Evolutionary conservation across 1,140 invertebrate genomes (phyloP).

Genomic region (Dendrolimus punctatus): DNA sequence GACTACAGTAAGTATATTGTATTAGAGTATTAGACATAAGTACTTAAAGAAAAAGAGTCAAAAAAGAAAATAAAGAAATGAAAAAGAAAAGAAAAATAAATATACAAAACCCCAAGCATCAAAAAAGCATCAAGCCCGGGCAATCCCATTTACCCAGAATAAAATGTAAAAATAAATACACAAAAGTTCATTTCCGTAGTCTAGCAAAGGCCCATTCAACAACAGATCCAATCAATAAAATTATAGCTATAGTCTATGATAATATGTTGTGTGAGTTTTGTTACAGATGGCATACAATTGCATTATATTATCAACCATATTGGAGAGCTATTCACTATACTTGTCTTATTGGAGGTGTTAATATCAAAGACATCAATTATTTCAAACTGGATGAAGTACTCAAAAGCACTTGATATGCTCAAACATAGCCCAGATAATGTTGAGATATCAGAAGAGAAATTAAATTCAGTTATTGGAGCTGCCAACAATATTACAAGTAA

Average conservation of each 20-base stretch:
- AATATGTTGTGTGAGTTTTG: constrained; percentile 2
- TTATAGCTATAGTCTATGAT: constrained; percentile 16
- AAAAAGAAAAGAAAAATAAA: no score
- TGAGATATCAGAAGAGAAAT: constrained; percentile 34
- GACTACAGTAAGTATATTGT: no score
- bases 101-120: no score
- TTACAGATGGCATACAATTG: constrained; percentile 59
- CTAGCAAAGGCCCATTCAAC: no score
- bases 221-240: no score
- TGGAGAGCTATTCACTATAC: constrained; percentile 56
- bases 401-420: constrained; percentile 33
- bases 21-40: no score
- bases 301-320: constrained; percentile 63
- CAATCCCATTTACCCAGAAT: no score
- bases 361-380: constrained; percentile 44
- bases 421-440: constrained; percentile 22
- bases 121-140: no score
- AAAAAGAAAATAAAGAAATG: no score
- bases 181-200: no score
- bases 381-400: constrained; percentile 53
- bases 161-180: no score
- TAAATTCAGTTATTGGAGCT: constrained; percentile 37
- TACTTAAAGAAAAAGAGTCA: no score
- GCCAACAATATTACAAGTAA: constrained; percentile 45
- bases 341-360: constrained; percentile 46